Base-by-base conservation (phyloP, 2,113 vertebrate species). In the Arenaria interpres region DNA sequence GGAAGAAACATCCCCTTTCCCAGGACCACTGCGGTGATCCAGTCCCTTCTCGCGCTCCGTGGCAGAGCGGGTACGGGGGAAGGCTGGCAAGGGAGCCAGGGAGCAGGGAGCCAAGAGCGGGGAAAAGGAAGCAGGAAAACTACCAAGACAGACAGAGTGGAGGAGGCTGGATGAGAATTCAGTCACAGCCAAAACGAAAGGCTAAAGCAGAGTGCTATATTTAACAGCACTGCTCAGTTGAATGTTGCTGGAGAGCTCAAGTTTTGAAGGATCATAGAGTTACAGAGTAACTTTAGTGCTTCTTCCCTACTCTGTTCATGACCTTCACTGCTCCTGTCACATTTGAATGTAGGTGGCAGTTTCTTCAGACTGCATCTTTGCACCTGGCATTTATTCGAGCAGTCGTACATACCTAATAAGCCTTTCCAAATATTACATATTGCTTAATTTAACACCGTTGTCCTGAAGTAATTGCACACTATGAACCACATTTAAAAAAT, bases 61-160 rank as follows among this genome's bases (percentile, higher is more conserved):
- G 63, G 72, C 23, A 64, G 9, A 51, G 43, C 1, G 2, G 28
- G n/a, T 1, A 46, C 0, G 10, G 67, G 30, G 53, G 14, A 88
- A 69, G 35, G 83, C 53, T 96, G 90, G 48, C 67, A 79, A 78
- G 35, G 28, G 51, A 95, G 32, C 32, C 54, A 50, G 71, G 56
- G 35, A 91, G 50, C 81, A 75, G 78, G 71, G 20, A 0, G 67
- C 88, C 92, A 89, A 59, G 56, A 92, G 56, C 3, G 4, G 63
- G 84, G 84, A 81, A 88, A 94, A 89, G 89, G 75, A 87, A 94
- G 77, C 77, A 82, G 66, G 28, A 94, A 85, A 89, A 57, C 81
- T 64, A 85, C 74, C 88, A 91, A 94, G 95, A 88, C 96, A 96
- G 94, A 94, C 84, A 94, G 91, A 91, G 89, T 85, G 91, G 94